phyloP scores from a whole-genome alignment of 2,888 invertebrate species.

The Xylophagus ater region DNA sequence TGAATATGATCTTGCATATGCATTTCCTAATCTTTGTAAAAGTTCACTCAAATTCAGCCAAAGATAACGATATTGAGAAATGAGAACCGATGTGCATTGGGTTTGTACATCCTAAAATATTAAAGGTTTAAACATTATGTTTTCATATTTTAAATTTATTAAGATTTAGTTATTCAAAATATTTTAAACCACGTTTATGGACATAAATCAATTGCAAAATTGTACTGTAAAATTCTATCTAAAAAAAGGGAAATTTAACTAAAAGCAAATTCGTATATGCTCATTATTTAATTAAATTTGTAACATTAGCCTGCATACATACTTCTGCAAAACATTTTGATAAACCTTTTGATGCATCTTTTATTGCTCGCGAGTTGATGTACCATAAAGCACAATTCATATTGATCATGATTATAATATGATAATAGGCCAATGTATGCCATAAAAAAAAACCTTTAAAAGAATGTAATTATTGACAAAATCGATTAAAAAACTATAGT shows the following conservation, averaged over 20 bases:
- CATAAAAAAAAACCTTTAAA: slow-evolving; percentile 46
- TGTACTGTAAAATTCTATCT: too few species aligned
- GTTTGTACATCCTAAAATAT: slow-evolving; percentile 46
- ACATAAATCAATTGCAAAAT: too few species aligned
- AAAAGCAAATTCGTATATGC: too few species aligned
- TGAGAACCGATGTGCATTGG: slow-evolving; percentile 45
- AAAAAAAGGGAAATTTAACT: too few species aligned
- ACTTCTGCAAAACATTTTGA: slow-evolving; percentile 45
- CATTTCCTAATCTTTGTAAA: slow-evolving; percentile 53
- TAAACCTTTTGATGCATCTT: slow-evolving; percentile 48
- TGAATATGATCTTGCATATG: slow-evolving; percentile 55
- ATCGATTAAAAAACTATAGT: not conserved
- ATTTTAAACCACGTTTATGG: too few species aligned
- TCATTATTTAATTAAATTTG: too few species aligned
- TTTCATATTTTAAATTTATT: too few species aligned
- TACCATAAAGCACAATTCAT: slow-evolving; percentile 64
- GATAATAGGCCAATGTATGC: slow-evolving; percentile 47
- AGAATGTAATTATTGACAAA: too few species aligned
- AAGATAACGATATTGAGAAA: slow-evolving; percentile 49
- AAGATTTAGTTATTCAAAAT: too few species aligned
- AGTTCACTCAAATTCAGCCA: slow-evolving; percentile 56
- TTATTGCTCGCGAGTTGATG: slow-evolving; percentile 55
- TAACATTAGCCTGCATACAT: too few species aligned
- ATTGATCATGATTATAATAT: slow-evolving; percentile 59
- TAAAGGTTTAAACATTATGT: too few species aligned